Conservation (phyloP, 2,797 vertebrate species). For the Danio kyathit region DNA sequence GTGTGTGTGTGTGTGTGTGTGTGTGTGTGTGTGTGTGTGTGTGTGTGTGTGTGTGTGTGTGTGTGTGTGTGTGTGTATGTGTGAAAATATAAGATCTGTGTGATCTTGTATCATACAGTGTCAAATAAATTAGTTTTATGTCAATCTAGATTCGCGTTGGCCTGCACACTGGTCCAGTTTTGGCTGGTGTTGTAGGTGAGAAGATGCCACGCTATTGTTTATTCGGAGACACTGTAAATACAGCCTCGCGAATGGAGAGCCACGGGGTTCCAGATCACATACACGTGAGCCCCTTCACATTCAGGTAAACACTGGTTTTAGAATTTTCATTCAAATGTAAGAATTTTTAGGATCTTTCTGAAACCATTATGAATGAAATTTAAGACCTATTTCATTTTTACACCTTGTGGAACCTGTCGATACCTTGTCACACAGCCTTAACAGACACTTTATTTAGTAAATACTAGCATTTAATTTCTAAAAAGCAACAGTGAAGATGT, state of each 20-base stretch:
- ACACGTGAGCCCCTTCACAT: slow-evolving; percentile 76
- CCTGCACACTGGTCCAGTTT: slow-evolving; percentile 76
- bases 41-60: too few species aligned
- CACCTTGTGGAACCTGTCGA: too few species aligned
- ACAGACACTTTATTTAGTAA: neutral
- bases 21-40: too few species aligned
- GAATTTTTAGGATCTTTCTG: too few species aligned
- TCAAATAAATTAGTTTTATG: neutral
- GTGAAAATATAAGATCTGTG: neutral
- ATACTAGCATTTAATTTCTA: neutral
- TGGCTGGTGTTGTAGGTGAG: slow-evolving; percentile 81
- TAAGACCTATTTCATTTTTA: too few species aligned
- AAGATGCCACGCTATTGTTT: slow-evolving; percentile 82
- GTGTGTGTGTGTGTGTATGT: too few species aligned
- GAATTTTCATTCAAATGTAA: too few species aligned
- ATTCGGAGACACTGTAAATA: slow-evolving; percentile 83
- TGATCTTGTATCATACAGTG: neutral
- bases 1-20: too few species aligned
- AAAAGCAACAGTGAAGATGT: neutral
- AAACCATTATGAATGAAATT: too few species aligned
- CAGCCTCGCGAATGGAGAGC: slow-evolving; percentile 80
- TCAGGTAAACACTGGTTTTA: slow-evolving; percentile 62
- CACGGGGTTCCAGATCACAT: slow-evolving; percentile 79
- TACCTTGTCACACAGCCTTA: too few species aligned
- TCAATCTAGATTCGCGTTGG: slow-evolving; percentile 78